phyloP scores from a whole-genome alignment of 2,888 invertebrate genomes.

The Thecocarcelia acutangulata region DNA sequence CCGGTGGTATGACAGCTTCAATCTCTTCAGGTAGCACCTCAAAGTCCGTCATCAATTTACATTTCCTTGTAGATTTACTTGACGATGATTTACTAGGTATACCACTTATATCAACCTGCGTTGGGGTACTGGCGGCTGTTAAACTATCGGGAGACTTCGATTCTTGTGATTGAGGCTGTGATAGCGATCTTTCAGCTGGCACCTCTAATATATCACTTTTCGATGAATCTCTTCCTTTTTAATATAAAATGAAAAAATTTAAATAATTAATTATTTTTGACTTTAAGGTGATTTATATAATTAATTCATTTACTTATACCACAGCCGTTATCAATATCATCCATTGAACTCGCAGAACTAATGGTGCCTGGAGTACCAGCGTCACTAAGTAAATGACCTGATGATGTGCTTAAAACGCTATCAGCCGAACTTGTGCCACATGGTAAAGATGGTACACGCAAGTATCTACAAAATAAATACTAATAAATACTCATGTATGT shows the following conservation, averaged over 20 bases:
- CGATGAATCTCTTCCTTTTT: constrained; percentile 79
- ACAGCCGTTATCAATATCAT: constrained; percentile 82
- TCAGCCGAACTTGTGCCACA: constrained; percentile 83
- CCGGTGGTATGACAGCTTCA: constrained; percentile 76
- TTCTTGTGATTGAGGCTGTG: constrained; percentile 66
- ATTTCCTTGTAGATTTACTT: constrained; percentile 76
- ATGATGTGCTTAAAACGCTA: constrained; percentile 82
- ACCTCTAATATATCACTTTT: constrained; percentile 76
- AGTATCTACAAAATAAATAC: constrained; percentile 76
- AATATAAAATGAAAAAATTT: constrained; percentile 2
- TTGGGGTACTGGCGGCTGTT: constrained; percentile 8
- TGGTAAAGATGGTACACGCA: constrained; percentile 82
- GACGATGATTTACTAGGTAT: constrained; percentile 74
- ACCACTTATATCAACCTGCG: constrained; percentile 36
- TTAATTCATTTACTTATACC: constrained; percentile 63
- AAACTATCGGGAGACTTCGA: constrained; percentile 68
- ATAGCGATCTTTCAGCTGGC: constrained; percentile 35
- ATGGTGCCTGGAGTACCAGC: constrained; percentile 85
- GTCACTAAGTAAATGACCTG: constrained; percentile 82
- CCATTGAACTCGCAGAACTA: constrained; percentile 88
- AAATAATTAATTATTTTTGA: constrained; percentile 8
- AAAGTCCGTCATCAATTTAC: constrained; percentile 77
- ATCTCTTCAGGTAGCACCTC: constrained; percentile 80
- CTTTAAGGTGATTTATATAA: neutral
- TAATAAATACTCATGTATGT: neutral